Evolutionary conservation across 2,888 invertebrate genomes (phyloP), one percentile per base, ranked within the genome.

Genomic region (Abrostola triplasia): DNA sequence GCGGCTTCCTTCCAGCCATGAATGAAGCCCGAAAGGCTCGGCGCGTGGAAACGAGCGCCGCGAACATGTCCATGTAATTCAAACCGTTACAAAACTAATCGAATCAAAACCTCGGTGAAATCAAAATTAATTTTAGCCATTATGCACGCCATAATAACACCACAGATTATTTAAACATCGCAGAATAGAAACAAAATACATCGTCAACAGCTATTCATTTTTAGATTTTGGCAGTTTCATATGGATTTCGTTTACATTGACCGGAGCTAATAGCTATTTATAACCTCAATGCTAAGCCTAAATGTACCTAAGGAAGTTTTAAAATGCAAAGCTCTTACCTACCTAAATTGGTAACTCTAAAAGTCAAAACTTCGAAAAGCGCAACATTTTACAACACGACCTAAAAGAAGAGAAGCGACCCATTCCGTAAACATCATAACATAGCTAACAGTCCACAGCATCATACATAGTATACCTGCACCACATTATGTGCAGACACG

Each of bases 1-100:
- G 53, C 47, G 60, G 59, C 47, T 63, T 76, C 62, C 59, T 47
- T 61, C 40, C 40, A 59, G 51, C 52, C 75, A 63, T 65, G 67
- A 77, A 70, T 65, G 56, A 57, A 49, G 57, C 50, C 55, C 48
- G 24, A 55, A 52, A 37, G 48, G 44, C 36, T 44, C 7, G 24
- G 41, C n/a, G 37, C 47, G 24, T 65, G 59, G 66, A 70, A 42
- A 42, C 59, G 12, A 40, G 11, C 44, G 42, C 52, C 41, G 40
- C 53, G 37, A 58, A 49, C 44, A 41, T 48, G 6, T 35, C 36
- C 36, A 35, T 13, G 9, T 56, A 24, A 35, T 51, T 54, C 8
- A 5, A 44, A 47, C 5, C n/a, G 5, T 51, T 36, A 50, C 9
- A 37, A 13, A 58, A 56, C 47, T 5, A 62, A 62, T 56, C 44